phyloP scores from a whole-genome alignment of 2,888 invertebrate genomes.

The Caradrina clavipalpis region DNA sequence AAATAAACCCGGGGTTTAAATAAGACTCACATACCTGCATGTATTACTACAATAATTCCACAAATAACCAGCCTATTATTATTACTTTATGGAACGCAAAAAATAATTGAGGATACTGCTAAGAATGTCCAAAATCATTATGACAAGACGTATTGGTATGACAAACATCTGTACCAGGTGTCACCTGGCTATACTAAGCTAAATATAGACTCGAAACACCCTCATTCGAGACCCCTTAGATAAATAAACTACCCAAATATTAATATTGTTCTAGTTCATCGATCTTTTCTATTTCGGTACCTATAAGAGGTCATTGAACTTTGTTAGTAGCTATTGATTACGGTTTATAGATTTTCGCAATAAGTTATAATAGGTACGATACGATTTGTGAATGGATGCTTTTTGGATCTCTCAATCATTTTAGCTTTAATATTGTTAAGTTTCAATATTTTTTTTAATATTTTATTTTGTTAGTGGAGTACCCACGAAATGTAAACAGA shows the following conservation, averaged over 20 bases:
- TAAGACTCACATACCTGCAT: no score
- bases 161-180: constrained; percentile 41
- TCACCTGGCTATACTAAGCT: constrained; percentile 28
- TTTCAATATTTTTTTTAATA: no score
- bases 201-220: constrained; percentile 32
- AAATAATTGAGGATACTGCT: neutral
- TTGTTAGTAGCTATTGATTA: neutral
- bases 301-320: constrained; percentile 38
- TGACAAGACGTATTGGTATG: constrained; percentile 1
- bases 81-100: neutral
- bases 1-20: no score
- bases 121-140: neutral
- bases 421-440: no score
- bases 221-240: constrained; percentile 32
- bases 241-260: constrained; percentile 50
- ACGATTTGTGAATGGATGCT: no score
- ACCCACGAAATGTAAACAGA: no score
- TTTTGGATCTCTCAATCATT: no score
- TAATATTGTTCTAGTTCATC: constrained; percentile 34
- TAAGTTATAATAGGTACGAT: neutral
- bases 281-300: constrained; percentile 31
- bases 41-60: no score
- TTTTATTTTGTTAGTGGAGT: no score
- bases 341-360: constrained; percentile 3
- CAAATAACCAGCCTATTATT: no score